Evolutionary conservation across 2,888 invertebrate species (phyloP).

Genomic region (Melikaiella ostensackeni): DNA sequence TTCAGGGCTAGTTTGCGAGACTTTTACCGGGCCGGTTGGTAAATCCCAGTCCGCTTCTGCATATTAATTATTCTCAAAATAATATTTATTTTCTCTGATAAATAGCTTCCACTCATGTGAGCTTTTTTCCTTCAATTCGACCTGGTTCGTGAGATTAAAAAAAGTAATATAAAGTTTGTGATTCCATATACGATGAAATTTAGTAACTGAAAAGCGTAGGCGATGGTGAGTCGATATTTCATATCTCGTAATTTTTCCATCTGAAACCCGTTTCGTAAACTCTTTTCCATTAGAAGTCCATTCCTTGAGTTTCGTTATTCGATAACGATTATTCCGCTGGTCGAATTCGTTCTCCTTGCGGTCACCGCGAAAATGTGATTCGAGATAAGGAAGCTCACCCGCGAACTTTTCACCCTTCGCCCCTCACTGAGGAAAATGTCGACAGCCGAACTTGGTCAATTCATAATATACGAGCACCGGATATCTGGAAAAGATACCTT

Average conservation of each 20-base stretch:
- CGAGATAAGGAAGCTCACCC: constrained; percentile 21
- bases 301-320: constrained; percentile 14
- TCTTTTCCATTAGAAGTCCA: neutral
- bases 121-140: too few relatives aligned
- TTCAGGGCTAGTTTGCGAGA: too few relatives aligned
- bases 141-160: too few relatives aligned
- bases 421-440: neutral
- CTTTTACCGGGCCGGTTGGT: too few relatives aligned
- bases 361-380: constrained; percentile 20
- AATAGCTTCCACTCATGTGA: too few relatives aligned
- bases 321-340: constrained; percentile 23
- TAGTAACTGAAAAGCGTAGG: too few relatives aligned
- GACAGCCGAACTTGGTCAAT: constrained; percentile 20
- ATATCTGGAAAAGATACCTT: neutral
- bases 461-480: neutral
- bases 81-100: too few relatives aligned
- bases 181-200: too few relatives aligned
- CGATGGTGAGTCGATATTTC: neutral
- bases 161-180: too few relatives aligned
- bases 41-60: too few relatives aligned
- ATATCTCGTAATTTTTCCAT: constrained; percentile 1
- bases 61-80: too few relatives aligned
- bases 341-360: constrained; percentile 14
- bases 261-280: neutral
- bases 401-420: neutral